Evolutionary conservation across 2,797 vertebrate species (phyloP), one percentile per base, ranked within the genome.

Genomic region (Lerista edwardsae): DNA sequence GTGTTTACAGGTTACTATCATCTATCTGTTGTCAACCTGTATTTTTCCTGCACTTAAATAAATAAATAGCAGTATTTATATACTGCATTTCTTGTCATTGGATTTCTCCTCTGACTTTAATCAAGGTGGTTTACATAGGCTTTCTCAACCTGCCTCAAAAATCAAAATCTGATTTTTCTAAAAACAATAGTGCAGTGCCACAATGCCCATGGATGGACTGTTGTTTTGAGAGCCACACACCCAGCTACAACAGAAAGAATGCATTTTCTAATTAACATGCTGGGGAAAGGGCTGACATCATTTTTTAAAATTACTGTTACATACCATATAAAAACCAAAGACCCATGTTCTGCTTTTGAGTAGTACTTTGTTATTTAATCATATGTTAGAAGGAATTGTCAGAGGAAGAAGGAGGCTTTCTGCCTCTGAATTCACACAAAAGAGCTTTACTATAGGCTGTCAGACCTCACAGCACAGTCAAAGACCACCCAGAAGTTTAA

Each of bases 401-500:
- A 73, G 59, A 86, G 57, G 34, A 67, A 78, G 57, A 86, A 61
- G 57, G 29, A 44, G 17, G 61, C 23, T 69, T 44, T 39, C 29
- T 78, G 59, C 36, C 61, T 62, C 29, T 78, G 76, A 64, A 72
- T 44, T 23, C 25, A 29, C 69, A 78, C 59, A 78, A 78, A 78
- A 44, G 41, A 65, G 27, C 76, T 41, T 64, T 78, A 79, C 25
- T 31, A 25, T 21, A 61, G 67, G 76, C 25, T 23, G 39, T 68
- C 27, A 34, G 25, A 31, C 23, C 41, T 67, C 14, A 15, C 23
- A 73, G 39, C 15, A 44, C 71, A 27, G 9, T 82, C 59, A 57
- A 65, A 83, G 80, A 79, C 80, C 85, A 83, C 80, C 80, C 80
- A 73, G 61, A 83, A 67, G 31, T 73, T 67, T 86, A 73, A 82